phyloP scores from a whole-genome alignment of 2,797 vertebrate genomes.

The Falco biarmicus region DNA sequence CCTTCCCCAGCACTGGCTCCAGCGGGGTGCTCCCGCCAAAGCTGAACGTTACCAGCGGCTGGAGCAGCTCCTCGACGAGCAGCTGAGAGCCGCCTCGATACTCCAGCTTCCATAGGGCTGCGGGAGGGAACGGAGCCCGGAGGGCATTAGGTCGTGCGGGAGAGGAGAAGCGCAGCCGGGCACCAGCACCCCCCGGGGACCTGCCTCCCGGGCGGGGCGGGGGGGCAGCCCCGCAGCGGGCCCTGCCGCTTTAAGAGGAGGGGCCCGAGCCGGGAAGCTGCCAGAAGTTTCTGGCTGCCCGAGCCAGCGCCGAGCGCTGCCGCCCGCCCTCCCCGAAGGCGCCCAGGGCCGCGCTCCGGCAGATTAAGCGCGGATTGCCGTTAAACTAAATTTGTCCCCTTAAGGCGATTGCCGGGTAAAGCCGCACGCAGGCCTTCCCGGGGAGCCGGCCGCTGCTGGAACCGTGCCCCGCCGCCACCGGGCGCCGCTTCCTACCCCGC shows the following conservation, averaged over 20 bases:
- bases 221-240: too few species aligned
- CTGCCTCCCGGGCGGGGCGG: too few species aligned
- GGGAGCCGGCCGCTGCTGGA: neutral
- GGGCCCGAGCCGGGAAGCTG: neutral
- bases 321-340: neutral
- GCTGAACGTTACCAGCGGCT: neutral
- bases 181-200: accelerated
- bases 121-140: accelerated
- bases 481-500: neutral
- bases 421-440: neutral
- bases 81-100: neutral
- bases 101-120: neutral
- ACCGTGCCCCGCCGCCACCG: neutral
- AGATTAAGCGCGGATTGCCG: slow-evolving; percentile 17
- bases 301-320: neutral
- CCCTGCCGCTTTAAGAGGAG: slow-evolving; percentile 27
- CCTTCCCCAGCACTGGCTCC: neutral
- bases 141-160: accelerated
- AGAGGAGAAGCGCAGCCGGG: accelerated
- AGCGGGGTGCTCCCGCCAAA: accelerated
- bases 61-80: neutral
- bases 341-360: neutral
- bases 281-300: slow-evolving; percentile 53
- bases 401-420: slow-evolving; percentile 47
- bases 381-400: slow-evolving; percentile 16